Evolutionary conservation across 1,140 invertebrate species (phyloP).

Genomic region (Periplaneta americana): DNA sequence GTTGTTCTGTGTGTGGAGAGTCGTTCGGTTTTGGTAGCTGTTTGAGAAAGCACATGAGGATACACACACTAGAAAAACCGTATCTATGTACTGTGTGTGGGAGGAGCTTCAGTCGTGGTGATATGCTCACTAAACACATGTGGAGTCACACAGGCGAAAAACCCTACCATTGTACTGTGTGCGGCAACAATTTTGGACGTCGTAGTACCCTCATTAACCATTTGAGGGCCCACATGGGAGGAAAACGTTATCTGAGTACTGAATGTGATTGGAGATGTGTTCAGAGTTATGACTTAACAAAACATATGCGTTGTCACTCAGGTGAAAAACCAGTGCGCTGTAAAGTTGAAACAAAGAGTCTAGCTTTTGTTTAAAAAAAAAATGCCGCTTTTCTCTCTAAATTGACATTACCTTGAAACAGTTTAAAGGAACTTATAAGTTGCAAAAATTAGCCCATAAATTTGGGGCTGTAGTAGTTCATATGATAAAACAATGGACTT

Average conservation of each 20-base stretch:
- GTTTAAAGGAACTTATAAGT: too few species aligned
- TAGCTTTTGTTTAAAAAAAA: conserved; percentile 28
- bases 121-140: conserved; percentile 40
- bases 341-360: conserved; percentile 56
- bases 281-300: conserved; percentile 59
- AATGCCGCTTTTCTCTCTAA: too few species aligned
- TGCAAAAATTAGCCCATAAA: too few species aligned
- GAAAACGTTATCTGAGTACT: conserved; percentile 41
- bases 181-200: conserved; percentile 56
- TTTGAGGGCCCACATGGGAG: conserved; percentile 43
- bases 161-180: conserved; percentile 69
- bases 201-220: background rate
- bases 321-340: conserved; percentile 58
- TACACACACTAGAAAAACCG: conserved; percentile 42
- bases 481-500: too few species aligned
- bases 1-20: conserved; percentile 33
- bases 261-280: background rate
- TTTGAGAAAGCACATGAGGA: conserved; percentile 45
- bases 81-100: conserved; percentile 19
- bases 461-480: too few species aligned
- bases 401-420: too few species aligned
- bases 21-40: conserved; percentile 8
- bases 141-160: conserved; percentile 58
- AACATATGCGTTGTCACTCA: conserved; percentile 66
- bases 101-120: conserved; percentile 24